A percentile compares a stretch with the other conserved stretches of the same genome.
Conservation (phyloP, 1,140 invertebrate species). For the Papilio aristodemus region DNA sequence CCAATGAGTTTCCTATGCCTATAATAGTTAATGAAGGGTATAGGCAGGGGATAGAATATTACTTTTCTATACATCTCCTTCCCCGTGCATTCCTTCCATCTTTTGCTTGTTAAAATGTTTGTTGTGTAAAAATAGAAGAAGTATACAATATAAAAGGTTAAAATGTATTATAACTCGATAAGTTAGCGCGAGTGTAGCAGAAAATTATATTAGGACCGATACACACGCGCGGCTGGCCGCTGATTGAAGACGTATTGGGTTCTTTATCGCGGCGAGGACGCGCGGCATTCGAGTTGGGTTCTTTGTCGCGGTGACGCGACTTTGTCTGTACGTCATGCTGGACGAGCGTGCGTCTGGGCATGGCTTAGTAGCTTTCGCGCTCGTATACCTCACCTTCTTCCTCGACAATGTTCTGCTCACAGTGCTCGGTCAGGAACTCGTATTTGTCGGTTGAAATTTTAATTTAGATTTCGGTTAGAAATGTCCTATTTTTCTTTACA, state of each 20-base stretch:
- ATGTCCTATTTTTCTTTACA: conserved; percentile 34
- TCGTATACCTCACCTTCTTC: conserved; percentile 86
- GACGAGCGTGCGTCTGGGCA: conserved; percentile 33
- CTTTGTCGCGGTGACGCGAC: background rate
- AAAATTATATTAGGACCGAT: conserved; percentile 53
- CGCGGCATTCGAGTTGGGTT: conserved; percentile 31
- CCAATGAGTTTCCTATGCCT: no score
- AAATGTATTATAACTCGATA: conserved; percentile 31
- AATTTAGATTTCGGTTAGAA: background rate
- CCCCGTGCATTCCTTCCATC: no score
- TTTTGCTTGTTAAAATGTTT: no score
- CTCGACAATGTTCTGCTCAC: conserved; percentile 90
- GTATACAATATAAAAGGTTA: conserved; percentile 2
- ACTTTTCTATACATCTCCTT: no score
- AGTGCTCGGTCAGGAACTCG: conserved; percentile 85
- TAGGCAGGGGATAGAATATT: no score
- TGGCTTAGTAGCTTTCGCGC: conserved; percentile 69
- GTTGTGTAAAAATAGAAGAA: no score
- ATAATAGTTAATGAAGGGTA: no score
- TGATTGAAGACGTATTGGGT: conserved; percentile 58
- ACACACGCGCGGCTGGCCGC: conserved; percentile 52
- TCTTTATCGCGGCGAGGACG: conserved; percentile 46
- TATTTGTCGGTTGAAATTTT: background rate
- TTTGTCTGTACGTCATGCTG: conserved; percentile 35
- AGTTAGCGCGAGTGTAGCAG: conserved; percentile 42